Base-by-base conservation (phyloP, 2,113 vertebrate genomes). In the Paramisgurnus dabryanus region DNA sequence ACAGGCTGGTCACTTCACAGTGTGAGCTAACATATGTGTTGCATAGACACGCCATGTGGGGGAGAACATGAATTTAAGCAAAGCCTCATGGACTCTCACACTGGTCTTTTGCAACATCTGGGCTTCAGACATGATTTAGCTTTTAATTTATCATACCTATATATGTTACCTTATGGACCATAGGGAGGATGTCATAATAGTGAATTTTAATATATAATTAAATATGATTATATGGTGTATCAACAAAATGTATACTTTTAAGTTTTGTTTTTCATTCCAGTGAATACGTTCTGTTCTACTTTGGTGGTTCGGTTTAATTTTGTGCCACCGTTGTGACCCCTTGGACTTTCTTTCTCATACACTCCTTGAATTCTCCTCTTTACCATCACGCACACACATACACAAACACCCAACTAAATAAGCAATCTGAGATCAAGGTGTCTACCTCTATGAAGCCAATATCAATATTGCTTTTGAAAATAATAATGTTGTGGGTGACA, bases 11-110 rank as follows among this genome's bases (percentile, higher is more conserved):
- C 61, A 55, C 18, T 53, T 77, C 80, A 60, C 74, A 65, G 66
- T 67, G 27, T 73, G 67, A 67, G 40, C n/a, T 17, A 47, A 73
- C 81, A 57, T 47, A 73, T 82, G 55, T 66, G 61, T 58, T 65
- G 8, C 55, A 66, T 43, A 69, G 65, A 53, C 57, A 40, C 39
- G 11, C 60, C 60, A 55, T 65, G 53, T 18, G 41, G 43, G 18
- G 10, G 18, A 49, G 27, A 63, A 18, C 64, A 18, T 9, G 6
- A 58, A 65, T 73, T 45, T 34, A 75, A 63, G 40, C 47, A 60
- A 4, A 58, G 53, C 27, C 15, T 63, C 6, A 27, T 40, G n/a
- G 13, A 47, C 47, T 50, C 22, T 79, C 17, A 79, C 58, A 57
- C 17, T 61, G 13, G 10, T 49, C 66, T 39, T 49, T 58, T 22